Percentiles rank a stretch among this genome's conserved stretches.
Evolutionary conservation across 2,888 invertebrate species (phyloP).

Genomic region (Phyllotreta cruciferae): DNA sequence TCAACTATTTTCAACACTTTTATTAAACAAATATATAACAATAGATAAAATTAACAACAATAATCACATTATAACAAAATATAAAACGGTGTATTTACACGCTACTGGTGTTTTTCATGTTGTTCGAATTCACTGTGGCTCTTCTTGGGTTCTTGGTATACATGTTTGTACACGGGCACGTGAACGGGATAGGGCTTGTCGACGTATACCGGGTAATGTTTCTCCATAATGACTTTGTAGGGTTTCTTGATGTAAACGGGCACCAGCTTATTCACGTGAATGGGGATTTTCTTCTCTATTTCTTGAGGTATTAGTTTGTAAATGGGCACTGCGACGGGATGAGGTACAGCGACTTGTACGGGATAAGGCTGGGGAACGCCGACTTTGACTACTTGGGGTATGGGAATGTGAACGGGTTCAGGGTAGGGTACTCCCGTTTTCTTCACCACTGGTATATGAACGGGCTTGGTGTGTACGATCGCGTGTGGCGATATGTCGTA

Average conservation of each 20-base stretch:
- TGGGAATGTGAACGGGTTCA: conserved; percentile 74
- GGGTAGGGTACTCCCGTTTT: conserved; percentile 76
- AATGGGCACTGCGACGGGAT: conserved; percentile 75
- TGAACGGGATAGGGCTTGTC: conserved; percentile 78
- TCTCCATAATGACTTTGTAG: conserved; percentile 77
- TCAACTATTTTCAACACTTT: background rate
- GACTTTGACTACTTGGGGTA: conserved; percentile 73
- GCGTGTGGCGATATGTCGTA: conserved; percentile 60
- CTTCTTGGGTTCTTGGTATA: conserved; percentile 59
- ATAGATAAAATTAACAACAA: conserved; percentile 16
- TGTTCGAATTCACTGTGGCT: conserved; percentile 33
- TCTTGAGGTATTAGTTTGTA: conserved; percentile 77
- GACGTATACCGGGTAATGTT: conserved; percentile 70
- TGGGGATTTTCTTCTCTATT: conserved; percentile 75
- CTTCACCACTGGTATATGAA: conserved; percentile 74
- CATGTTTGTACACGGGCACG: conserved; percentile 76
- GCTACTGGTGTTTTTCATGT: conserved; percentile 9
- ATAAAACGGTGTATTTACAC: background rate
- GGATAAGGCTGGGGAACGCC: conserved; percentile 79
- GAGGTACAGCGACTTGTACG: conserved; percentile 73
- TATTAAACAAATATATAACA: conserved; percentile 4
- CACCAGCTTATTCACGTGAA: conserved; percentile 75
- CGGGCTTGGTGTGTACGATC: conserved; percentile 73
- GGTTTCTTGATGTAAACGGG: conserved; percentile 77
- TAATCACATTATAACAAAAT: conserved; percentile 12